A percentile compares a stretch with the other conserved stretches of the same genome.
phyloP scores from a whole-genome alignment of 2,888 invertebrate species.

The Diaprepes abbreviatus region DNA sequence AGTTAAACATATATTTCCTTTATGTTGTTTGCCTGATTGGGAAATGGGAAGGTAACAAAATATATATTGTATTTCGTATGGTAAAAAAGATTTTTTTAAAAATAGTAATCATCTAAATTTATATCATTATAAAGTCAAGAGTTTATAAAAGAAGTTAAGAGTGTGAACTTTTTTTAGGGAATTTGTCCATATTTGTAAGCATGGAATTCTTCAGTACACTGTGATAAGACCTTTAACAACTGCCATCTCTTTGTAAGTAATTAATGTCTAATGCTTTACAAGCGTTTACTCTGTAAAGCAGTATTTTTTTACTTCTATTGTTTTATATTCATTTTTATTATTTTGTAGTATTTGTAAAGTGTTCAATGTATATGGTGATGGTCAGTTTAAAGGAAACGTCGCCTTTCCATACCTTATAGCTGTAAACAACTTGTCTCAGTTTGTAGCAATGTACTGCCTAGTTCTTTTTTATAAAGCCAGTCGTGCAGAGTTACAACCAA shows the following conservation, averaged over 20 bases:
- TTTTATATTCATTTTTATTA: conserved; percentile 61
- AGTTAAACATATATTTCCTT: conserved; percentile 90
- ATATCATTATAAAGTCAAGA: too few species aligned
- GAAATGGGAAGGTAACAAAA: conserved; percentile 84
- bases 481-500: conserved; percentile 86
- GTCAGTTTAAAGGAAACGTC: conserved; percentile 85
- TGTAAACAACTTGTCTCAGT: conserved; percentile 93
- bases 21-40: conserved; percentile 94
- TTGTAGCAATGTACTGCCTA: conserved; percentile 96
- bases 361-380: conserved; percentile 87
- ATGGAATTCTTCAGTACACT: conserved; percentile 96
- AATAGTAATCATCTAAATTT: too few species aligned
- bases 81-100: too few species aligned
- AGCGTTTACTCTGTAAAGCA: too few species aligned
- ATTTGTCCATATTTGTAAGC: conserved; percentile 95
- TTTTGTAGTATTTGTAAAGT: conserved; percentile 84
- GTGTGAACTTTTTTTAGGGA: conserved; percentile 77
- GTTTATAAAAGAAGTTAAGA: too few species aligned
- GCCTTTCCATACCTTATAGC: conserved; percentile 92
- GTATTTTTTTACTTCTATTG: too few species aligned
- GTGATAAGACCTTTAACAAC: conserved; percentile 92
- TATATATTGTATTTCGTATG: not conserved
- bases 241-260: conserved; percentile 86
- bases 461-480: conserved; percentile 94
- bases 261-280: too few species aligned